A percentile compares a stretch with the other conserved stretches of the same genome.
Evolutionary conservation across 2,113 vertebrate species (phyloP).

Genomic region (Isurus oxyrinchus): DNA sequence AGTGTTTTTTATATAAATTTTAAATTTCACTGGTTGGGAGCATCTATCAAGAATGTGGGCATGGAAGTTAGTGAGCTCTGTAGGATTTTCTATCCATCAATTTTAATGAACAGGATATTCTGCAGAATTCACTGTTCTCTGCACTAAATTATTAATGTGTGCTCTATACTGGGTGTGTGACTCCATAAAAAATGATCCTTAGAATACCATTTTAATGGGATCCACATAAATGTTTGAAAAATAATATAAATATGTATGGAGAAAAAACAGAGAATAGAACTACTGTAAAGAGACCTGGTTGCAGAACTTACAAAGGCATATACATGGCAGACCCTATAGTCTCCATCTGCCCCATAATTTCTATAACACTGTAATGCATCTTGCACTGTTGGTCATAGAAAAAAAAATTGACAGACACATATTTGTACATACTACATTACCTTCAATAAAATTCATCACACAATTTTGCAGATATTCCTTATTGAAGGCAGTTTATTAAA

Average conservation of each 20-base stretch:
- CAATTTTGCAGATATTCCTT: neutral
- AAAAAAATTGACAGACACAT: neutral
- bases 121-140: neutral
- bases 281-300: neutral
- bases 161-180: neutral
- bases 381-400: neutral
- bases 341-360: neutral
- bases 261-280: neutral
- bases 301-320: neutral
- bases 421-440: neutral
- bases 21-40: neutral
- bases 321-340: neutral
- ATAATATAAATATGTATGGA: neutral
- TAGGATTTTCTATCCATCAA: neutral
- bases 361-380: neutral
- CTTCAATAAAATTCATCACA: neutral
- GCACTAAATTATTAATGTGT: neutral
- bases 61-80: neutral
- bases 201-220: neutral
- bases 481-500: neutral
- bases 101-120: neutral
- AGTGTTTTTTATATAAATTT: neutral
- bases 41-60: neutral
- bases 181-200: neutral
- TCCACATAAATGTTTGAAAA: neutral